phyloP scores from a whole-genome alignment of 2,888 invertebrate genomes.

The Platycnemis pennipes region DNA sequence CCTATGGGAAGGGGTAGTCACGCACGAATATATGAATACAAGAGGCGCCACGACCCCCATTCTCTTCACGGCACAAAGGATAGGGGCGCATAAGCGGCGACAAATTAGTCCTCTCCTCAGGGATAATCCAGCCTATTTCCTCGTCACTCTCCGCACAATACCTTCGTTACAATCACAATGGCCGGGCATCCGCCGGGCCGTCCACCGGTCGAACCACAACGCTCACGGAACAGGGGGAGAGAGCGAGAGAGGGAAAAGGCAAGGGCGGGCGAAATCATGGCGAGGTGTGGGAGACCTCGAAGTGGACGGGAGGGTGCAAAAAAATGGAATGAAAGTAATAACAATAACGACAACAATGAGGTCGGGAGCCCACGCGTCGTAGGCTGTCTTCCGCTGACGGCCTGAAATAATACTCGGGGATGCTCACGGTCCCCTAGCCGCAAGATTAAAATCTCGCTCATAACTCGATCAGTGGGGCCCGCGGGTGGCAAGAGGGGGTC shows the following conservation, averaged over 20 bases:
- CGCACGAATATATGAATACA: neutral
- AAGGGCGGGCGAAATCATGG: neutral
- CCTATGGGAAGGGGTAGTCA: neutral
- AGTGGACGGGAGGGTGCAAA: neutral
- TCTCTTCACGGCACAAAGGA: neutral
- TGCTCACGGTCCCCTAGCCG: neutral
- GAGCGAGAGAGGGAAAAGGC: neutral
- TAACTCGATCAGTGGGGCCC: conserved; percentile 52
- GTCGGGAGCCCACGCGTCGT: no score
- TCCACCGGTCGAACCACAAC: neutral
- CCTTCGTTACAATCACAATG: neutral
- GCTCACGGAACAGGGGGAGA: neutral
- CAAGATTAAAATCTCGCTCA: conserved; percentile 61
- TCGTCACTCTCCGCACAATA: neutral
- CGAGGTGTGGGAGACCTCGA: neutral
- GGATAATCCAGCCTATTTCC: conserved; percentile 22
- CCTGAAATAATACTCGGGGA: conserved; percentile 11
- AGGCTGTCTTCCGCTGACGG: neutral
- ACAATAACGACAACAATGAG: neutral
- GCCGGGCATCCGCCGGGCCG: neutral
- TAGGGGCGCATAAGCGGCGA: conserved; percentile 24
- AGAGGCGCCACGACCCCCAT: neutral
- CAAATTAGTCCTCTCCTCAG: conserved; percentile 43
- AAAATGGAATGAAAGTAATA: neutral
- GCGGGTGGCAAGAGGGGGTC: neutral